A percentile compares a stretch with the other conserved stretches of the same genome.
These are phyloP conservation scores for Periphyllus acericola DNA, from an alignment of 2,888 invertebrate genomes.

Conservation along the genomic window DNA sequence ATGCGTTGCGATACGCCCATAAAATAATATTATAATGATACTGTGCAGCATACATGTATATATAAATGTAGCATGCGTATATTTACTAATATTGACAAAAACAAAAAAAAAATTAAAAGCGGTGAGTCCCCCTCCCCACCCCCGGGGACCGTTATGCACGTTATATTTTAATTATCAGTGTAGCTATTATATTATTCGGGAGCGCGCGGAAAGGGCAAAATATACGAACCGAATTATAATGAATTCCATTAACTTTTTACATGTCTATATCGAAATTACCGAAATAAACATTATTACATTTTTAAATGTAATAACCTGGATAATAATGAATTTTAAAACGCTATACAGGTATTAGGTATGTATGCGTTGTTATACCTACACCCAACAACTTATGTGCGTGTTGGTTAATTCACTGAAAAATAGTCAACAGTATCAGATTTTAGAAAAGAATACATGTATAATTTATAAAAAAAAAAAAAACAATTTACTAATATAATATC, in stretches of 20 bases:
- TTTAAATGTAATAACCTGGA: constrained; percentile 23
- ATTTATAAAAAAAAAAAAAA: constrained; percentile 19
- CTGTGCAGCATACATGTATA: too few relatives aligned
- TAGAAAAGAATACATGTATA: constrained; percentile 31
- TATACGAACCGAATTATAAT: constrained; percentile 37
- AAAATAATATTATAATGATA: too few relatives aligned
- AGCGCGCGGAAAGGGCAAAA: not conserved
- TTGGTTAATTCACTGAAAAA: constrained; percentile 24
- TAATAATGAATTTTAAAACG: constrained; percentile 51
- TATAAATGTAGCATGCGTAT: too few relatives aligned
- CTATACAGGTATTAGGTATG: not conserved
- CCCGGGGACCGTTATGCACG: not conserved
- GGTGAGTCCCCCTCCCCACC: not conserved
- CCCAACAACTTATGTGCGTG: constrained; percentile 40
- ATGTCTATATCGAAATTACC: constrained; percentile 41
- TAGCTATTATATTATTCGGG: not conserved
- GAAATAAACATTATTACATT: constrained; percentile 49
- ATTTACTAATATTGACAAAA: constrained; percentile 22
- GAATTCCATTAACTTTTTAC: constrained; percentile 57
- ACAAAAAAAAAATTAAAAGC: not conserved
- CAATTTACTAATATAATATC: constrained; percentile 21
- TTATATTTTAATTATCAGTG: constrained; percentile 49
- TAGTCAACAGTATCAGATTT: constrained; percentile 43
- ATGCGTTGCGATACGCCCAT: too few relatives aligned
- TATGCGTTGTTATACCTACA: too few relatives aligned